phyloP scores from a whole-genome alignment of 1,140 invertebrate genomes.

The Mamestra configurata region DNA sequence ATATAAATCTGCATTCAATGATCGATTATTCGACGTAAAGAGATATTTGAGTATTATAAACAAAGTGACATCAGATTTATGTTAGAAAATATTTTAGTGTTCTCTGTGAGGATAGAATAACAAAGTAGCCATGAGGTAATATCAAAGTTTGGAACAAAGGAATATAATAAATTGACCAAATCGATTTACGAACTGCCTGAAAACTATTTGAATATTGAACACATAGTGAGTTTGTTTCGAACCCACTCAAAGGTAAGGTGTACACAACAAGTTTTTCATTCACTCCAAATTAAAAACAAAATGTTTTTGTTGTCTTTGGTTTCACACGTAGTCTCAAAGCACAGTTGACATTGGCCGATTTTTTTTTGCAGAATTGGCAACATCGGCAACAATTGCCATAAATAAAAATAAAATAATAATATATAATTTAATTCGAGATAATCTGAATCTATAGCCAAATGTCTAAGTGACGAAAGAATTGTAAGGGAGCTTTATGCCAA shows the following conservation, averaged over 20 bases:
- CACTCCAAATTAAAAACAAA: too few relatives aligned
- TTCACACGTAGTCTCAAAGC: too few relatives aligned
- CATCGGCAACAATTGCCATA: too few relatives aligned
- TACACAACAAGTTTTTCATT: too few relatives aligned
- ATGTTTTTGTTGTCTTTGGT: too few relatives aligned
- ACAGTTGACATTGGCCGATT: too few relatives aligned
- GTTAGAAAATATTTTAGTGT: slow-evolving; percentile 3
- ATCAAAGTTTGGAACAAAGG: slow-evolving; percentile 30
- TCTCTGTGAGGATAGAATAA: slow-evolving; percentile 12
- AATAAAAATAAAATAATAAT: too few relatives aligned
- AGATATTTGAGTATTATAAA: slow-evolving; percentile 28
- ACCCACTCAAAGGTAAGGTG: slow-evolving; percentile 1
- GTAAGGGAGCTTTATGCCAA: too few relatives aligned
- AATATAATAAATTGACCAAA: slow-evolving; percentile 37
- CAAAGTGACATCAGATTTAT: slow-evolving; percentile 17
- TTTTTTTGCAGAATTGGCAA: too few relatives aligned
- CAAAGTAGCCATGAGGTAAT: background rate
- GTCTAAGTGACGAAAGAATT: too few relatives aligned
- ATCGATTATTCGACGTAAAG: slow-evolving; percentile 7
- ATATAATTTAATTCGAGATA: too few relatives aligned
- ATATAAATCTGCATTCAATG: slow-evolving; percentile 23
- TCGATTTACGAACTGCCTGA: slow-evolving; percentile 26
- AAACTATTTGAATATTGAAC: slow-evolving; percentile 41
- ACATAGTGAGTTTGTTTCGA: background rate
- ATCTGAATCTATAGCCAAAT: too few relatives aligned